Conservation (phyloP, 1,140 invertebrate genomes). For the Drosophila dunni region DNA sequence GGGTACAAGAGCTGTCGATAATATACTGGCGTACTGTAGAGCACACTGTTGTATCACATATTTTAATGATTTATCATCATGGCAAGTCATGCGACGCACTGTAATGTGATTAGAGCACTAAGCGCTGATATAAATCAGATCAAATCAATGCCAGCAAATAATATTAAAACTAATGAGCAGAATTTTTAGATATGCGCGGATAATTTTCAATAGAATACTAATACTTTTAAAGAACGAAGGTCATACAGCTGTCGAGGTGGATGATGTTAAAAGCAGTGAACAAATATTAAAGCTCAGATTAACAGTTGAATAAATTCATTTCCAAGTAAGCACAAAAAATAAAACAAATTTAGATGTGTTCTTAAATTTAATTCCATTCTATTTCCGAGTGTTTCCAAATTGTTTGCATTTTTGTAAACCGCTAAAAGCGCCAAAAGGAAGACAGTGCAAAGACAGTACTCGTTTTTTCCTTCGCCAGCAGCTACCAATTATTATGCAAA, state of each 20-base stretch:
- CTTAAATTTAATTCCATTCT: too few species aligned
- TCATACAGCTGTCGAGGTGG: too few species aligned
- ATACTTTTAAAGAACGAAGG: too few species aligned
- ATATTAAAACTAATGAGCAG: conserved; percentile 14
- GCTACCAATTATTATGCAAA: conserved; percentile 50
- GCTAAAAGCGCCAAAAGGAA: neutral
- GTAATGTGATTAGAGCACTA: conserved; percentile 16
- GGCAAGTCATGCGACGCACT: conserved; percentile 6
- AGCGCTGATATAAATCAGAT: neutral
- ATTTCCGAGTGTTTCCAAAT: too few species aligned
- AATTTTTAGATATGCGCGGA: neutral
- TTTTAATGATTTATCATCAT: conserved; percentile 32
- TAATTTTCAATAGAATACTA: neutral
- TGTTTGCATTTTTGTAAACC: too few species aligned
- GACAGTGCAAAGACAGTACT: neutral
- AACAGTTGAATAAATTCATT: too few species aligned
- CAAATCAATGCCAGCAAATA: conserved; percentile 1
- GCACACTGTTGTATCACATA: conserved; percentile 15
- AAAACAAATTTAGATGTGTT: too few species aligned
- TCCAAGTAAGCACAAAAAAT: too few species aligned
- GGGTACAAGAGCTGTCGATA: neutral
- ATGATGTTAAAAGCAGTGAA: too few species aligned
- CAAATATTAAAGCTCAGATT: too few species aligned
- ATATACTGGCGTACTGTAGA: neutral
- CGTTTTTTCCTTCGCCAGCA: neutral